These are phyloP conservation scores for Gobio gobio DNA, from an alignment of 2,113 vertebrate genomes.

Conservation along the genomic window DNA sequence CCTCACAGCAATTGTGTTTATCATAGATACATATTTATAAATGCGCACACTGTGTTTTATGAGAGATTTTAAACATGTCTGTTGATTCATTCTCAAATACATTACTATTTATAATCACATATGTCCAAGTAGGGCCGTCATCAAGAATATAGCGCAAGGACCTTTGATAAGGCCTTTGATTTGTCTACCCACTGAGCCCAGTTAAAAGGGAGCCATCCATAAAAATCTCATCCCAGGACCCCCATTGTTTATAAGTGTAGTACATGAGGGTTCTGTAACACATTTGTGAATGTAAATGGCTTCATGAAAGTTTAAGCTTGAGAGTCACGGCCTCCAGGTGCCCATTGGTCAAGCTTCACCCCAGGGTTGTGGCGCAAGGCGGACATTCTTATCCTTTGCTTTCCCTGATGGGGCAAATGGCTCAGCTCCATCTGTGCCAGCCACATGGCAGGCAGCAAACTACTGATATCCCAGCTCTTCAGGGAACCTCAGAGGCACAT, in stretches of 20 bases:
- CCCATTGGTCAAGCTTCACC: not conserved
- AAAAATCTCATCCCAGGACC: not conserved
- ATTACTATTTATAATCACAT: no score
- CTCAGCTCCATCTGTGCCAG: slow-evolving; percentile 33
- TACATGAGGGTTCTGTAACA: not conserved
- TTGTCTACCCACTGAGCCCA: no score
- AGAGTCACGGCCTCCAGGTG: slow-evolving; percentile 5
- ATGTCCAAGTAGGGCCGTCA: not conserved
- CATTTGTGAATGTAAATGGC: slow-evolving; percentile 21
- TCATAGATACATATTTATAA: slow-evolving; percentile 61
- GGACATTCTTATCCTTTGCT: slow-evolving; percentile 1
- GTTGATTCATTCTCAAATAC: no score
- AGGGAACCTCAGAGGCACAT: not conserved
- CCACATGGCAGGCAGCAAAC: slow-evolving; percentile 28
- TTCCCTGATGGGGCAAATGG: slow-evolving; percentile 17
- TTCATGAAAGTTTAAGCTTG: slow-evolving; percentile 27
- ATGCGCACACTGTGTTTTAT: slow-evolving; percentile 40
- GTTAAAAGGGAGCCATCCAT: not conserved
- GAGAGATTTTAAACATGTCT: slow-evolving; percentile 27
- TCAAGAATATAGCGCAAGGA: not conserved
- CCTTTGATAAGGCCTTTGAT: not conserved
- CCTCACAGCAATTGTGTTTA: slow-evolving; percentile 49
- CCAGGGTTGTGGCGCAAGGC: not conserved
- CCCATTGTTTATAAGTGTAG: not conserved
- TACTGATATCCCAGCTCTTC: not conserved